Conservation (phyloP, 2,888 invertebrate genomes). For the Lymantria dispar region DNA sequence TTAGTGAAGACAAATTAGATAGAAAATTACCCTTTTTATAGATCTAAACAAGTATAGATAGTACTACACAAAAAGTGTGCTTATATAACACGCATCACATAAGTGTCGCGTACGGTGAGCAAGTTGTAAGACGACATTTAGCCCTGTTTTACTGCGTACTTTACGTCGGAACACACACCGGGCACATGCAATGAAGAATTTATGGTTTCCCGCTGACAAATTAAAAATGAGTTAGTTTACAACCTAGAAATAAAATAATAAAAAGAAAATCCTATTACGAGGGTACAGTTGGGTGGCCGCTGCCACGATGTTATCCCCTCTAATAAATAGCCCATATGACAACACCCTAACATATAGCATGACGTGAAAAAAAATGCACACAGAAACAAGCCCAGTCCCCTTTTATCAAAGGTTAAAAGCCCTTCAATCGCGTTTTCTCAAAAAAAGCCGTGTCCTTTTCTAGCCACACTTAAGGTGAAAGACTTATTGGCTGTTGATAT, state of each 20-base stretch:
- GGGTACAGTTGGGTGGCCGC: constrained; percentile 39
- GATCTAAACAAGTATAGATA: not conserved
- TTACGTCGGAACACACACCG: constrained; percentile 51
- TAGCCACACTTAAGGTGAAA: constrained; percentile 29
- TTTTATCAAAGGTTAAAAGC: constrained; percentile 65
- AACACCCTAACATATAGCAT: constrained; percentile 53
- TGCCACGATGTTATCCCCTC: constrained; percentile 74
- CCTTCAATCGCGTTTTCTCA: constrained; percentile 49
- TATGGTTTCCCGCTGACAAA: constrained; percentile 70
- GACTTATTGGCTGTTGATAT: not conserved
- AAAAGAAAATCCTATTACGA: constrained; percentile 70
- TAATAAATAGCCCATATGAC: constrained; percentile 76
- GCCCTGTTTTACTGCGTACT: constrained; percentile 60
- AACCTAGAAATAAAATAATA: constrained; percentile 70
- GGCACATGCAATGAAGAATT: constrained; percentile 63
- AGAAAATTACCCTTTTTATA: no score
- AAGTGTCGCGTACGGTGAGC: constrained; percentile 34
- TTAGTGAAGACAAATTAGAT: no score
- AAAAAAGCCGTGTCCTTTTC: constrained; percentile 54
- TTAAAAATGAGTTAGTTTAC: constrained; percentile 79
- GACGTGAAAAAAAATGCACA: constrained; percentile 64
- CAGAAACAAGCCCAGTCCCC: constrained; percentile 68
- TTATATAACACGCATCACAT: constrained; percentile 30
- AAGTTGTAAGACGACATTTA: constrained; percentile 49
- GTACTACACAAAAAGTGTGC: constrained; percentile 29